Evolutionary conservation across 35 echinoderm and acorn worm genomes (phyloP).

Genomic region (Stichopus chloronotus): DNA sequence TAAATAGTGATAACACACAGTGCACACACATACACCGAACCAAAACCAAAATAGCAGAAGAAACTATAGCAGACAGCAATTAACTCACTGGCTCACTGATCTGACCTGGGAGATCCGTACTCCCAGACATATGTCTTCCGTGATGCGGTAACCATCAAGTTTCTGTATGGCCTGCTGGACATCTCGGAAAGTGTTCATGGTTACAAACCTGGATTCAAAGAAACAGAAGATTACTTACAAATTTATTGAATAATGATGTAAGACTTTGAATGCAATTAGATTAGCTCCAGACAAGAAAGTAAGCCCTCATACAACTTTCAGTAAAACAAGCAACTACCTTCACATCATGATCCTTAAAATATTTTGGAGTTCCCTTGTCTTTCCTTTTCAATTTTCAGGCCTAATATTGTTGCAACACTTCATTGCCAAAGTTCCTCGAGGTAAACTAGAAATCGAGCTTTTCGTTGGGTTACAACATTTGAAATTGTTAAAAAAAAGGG

Average conservation of each 20-base stretch:
- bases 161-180: not conserved
- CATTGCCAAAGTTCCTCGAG: no score
- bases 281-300: not conserved
- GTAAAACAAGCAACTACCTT: not conserved
- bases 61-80: not conserved
- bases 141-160: conserved; percentile 22
- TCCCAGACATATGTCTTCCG: not conserved
- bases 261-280: not conserved
- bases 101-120: not conserved
- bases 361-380: not conserved
- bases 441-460: no score
- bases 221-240: not conserved
- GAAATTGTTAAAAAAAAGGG: no score
- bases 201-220: conserved; percentile 18
- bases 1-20: no score
- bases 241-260: not conserved
- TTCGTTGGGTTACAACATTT: no score
- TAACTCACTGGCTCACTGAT: not conserved
- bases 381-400: not conserved
- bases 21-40: no score
- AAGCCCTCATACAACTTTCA: not conserved
- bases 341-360: not conserved
- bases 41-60: no score
- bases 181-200: conserved; percentile 2
- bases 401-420: no score